Conservation (phyloP, 2,797 vertebrate genomes). For the Furcifer pardalis region DNA sequence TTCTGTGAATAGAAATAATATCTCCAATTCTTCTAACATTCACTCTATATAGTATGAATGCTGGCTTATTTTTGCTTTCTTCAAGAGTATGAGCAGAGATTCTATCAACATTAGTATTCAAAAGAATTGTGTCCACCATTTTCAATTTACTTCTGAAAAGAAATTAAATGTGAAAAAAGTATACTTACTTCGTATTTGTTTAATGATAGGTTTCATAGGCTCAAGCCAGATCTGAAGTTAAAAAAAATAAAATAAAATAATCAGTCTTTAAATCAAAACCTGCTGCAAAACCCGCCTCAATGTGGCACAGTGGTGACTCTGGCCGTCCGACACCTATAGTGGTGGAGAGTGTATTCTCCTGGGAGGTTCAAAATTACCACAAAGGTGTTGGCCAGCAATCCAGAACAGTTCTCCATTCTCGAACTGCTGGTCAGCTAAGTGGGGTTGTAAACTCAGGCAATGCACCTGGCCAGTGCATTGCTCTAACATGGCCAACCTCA, state of each 20-base stretch:
- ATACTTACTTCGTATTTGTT: constrained; percentile 93
- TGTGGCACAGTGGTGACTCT: too few species aligned
- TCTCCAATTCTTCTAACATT: not conserved
- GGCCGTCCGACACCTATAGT: too few species aligned
- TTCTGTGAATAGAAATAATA: not conserved
- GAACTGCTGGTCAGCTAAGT: too few species aligned
- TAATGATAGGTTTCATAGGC: constrained; percentile 88
- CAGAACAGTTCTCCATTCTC: too few species aligned
- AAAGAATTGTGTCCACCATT: not conserved
- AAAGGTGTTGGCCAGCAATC: too few species aligned
- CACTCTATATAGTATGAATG: not conserved
- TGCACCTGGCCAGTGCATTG: too few species aligned
- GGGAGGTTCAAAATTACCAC: too few species aligned
- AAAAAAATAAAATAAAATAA: constrained; percentile 46
- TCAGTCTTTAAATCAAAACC: constrained; percentile 5
- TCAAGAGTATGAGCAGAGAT: not conserved
- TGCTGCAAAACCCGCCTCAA: too few species aligned
- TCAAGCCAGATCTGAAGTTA: constrained; percentile 94
- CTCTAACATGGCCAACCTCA: too few species aligned
- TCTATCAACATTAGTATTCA: not conserved
- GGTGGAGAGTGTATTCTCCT: too few species aligned
- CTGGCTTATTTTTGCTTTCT: not conserved
- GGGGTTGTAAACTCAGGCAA: too few species aligned
- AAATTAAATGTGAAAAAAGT: constrained; percentile 32
- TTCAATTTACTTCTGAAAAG: not conserved